Evolutionary conservation across 2,113 vertebrate species (phyloP), one percentile per base, ranked within the genome.

Genomic region (Typhlomys cinereus): DNA sequence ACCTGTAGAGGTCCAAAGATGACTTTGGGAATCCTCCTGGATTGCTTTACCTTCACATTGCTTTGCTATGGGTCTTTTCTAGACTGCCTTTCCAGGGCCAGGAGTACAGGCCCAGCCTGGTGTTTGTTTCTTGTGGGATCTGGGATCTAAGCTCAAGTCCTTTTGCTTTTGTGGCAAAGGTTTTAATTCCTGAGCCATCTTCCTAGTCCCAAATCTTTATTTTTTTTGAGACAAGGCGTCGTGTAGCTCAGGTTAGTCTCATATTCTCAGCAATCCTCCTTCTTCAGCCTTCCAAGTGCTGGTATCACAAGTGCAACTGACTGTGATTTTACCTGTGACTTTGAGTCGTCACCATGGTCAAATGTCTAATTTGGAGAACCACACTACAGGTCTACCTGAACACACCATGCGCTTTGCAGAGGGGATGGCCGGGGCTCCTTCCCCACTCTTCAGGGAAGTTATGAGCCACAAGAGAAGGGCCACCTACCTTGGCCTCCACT

Each of bases 261-360:
- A 79, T 36, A 39, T 36, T 7, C n/a, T 18, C 48, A 12, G 27
- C n/a, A 57, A 17, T 57, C 52, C 75, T 79, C 23, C 1, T 39
- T 34, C 4, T n/a, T 59, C 75, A 39, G 52, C 52, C 21, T 57
- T 52, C 52, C 52, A 57, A 39, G n/a, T 39, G 54, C 54, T 44
- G 36, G 52, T n/a, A 39, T 79, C 59, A 59, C 7, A 29, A 36
- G 54, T 17, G 10, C 4, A 39, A 80, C 89, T 81, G 75, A 89
- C 41, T 87, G 59, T 92, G 84, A 90, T 81, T 86, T 93, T 93
- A 76, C 83, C 62, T 7, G 4, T 83, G 80, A 95, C 36, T 78
- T n/a, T 69, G 67, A 73, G 64, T 85, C 57, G 39, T 94, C 73
- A 59, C 73, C 90, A 80, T 71, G 84, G 73, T 69, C 36, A 93